These are phyloP conservation scores for Anolis carolinensis DNA, from an alignment of 2,113 vertebrate genomes.

Conservation along the genomic window DNA sequence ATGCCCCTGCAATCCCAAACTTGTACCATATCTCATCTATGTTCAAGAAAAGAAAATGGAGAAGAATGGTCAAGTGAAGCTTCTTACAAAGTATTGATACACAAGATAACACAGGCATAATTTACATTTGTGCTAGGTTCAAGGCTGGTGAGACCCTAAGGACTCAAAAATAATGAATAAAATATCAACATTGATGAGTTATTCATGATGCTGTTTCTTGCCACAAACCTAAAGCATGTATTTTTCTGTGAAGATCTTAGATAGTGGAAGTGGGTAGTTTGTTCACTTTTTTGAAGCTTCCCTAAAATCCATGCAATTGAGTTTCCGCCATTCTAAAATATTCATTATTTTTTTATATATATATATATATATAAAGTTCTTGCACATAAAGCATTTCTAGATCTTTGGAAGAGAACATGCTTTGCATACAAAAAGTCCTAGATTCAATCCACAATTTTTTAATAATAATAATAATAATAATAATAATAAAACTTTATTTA, in stretches of 20 bases:
- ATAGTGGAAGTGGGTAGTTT: constrained; percentile 1
- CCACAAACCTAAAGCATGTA: neutral
- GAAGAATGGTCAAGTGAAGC: constrained; percentile 15
- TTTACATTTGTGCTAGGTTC: neutral
- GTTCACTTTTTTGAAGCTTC: neutral
- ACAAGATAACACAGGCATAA: neutral
- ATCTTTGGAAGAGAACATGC: neutral
- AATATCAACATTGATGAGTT: constrained; percentile 37
- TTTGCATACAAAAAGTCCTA: neutral
- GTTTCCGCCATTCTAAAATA: neutral
- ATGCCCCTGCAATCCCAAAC: neutral
- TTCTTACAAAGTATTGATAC: constrained; percentile 21
- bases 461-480: too few species aligned
- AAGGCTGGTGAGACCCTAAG: neutral
- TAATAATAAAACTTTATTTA: too few species aligned
- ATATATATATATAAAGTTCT: neutral
- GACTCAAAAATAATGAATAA: constrained; percentile 39
- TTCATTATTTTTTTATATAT: neutral
- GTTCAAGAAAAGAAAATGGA: neutral
- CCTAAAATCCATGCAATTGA: neutral
- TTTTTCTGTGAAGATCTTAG: constrained; percentile 24
- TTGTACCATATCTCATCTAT: neutral
- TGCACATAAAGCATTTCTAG: neutral
- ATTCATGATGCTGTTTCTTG: neutral
- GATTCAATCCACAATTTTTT: neutral